Base-by-base conservation (phyloP, 2,888 invertebrate species). In the Drosophila engyochracea region DNA sequence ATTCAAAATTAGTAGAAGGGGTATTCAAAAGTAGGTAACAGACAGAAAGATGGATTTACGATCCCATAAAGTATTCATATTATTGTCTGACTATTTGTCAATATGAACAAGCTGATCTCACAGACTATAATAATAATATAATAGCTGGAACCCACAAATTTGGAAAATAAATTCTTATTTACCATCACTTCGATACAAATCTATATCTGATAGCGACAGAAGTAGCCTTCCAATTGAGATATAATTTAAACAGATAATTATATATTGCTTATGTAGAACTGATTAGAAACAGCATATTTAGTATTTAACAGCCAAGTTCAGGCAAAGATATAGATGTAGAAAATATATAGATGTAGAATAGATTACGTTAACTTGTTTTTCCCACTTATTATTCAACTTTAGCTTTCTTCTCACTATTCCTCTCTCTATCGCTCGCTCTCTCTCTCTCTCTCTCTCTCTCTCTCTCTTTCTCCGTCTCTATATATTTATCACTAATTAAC, bases 351-450 rank as follows among this genome's bases (percentile, higher is more conserved):
- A 41, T 41, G 2, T 12, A 22, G n/a, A 22, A 2, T 41, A 10
- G 10, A 22, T 5, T n/a, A 12, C 5, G 12, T 1, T 41, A 12
- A 22, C 22, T 22, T 44, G 4, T 10, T 4, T 41, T 4, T 4
- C n/a, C 4, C n/a, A n/a, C n/a, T 5, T 35, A 14, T 0, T n/a
- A 4, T 41, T 41, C 10, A 44, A 22, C 6, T 22, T 22, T 7
- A 14, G 14, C 3, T 44, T 1, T 44, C 22, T 22, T 44, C 1
- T 14, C 22, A 7, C 22, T 44, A 12, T 9, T 7, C 0, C 0
- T 22, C 14, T 22, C 14, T 7, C 22, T 7, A 0, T 22, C 10
- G 0, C 4, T n/a, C 10, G 0, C 25, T 25, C 25, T 25, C 1
- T 14, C 12, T 35, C 19, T 9, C 9, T 14, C 5, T 22, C 12